Evolutionary conservation across 2,888 invertebrate species (phyloP), one percentile per base, ranked within the genome.

Genomic region (Marasmarcha lunaedactyla): DNA sequence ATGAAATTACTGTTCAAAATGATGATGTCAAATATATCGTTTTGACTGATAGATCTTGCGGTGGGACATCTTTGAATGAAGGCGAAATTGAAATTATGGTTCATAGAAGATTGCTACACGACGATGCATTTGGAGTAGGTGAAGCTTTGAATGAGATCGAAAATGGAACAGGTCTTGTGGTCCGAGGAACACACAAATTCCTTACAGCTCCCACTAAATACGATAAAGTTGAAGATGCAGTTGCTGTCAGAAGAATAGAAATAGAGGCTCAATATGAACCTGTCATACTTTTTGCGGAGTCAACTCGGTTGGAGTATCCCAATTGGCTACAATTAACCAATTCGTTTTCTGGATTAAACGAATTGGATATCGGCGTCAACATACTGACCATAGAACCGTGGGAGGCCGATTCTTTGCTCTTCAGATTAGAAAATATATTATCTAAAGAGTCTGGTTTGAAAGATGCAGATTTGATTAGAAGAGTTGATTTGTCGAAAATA

Each of bases 121-220:
- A 99, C 53, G 98, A 99, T 63, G 91, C 90, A 0, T 95, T 95
- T 54, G 98, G 98, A 0, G 97, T 98, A 0, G 93, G 86, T 0
- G 98, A 98, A 71, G 89, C 96, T 0, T 68, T 98, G 0, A 93
- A 97, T 56, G 98, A 99, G 71, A 85, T 86, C 0, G 90, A 87
- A 0, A 89, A 77, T 41, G 90, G 88, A 0, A 58, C 67, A 45
- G 94, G 94, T 0, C 57, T 94, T 0, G 88, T 92, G 0, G 90
- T 87, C 0, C 74, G 89, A 43, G 93, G 94, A 0, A 87, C 84
- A 11, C 91, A 92, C 52, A 88, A 87, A 49, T 1, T 74, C 0
- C 33, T 63, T 0, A 37, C 62, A 15, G 89, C 1, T 40, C 86
- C 36, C 4, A 11, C 30, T n/a, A 9, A 30, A 30, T 9, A n/a